Evolutionary conservation across 2,797 vertebrate species (phyloP), one percentile per base, ranked within the genome.

Genomic region (Spinus pinus): DNA sequence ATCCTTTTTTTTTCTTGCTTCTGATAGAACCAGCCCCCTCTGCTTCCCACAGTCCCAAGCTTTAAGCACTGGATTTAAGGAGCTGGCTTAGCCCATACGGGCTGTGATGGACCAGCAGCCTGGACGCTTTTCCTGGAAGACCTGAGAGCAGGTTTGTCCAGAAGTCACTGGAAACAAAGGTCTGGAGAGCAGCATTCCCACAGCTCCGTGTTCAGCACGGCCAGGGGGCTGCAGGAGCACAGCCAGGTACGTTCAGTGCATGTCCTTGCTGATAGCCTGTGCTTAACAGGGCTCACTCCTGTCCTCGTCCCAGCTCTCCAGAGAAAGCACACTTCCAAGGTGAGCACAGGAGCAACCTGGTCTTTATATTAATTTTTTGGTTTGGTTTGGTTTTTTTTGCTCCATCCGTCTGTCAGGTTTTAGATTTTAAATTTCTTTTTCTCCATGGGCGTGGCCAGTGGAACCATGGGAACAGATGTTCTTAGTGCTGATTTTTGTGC

Each of bases 381-480:
- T 61, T 19, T 37, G 7, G 3, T 30, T 10, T 2, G 28, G 18
- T 2, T 27, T 46, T 19, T 14, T 37, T 50, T 23, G 31, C 81
- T 9, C 42, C 46, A 44, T 44, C 42, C 0, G 0, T 57, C n/a
- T 28, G 1, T 39, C 20, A 6, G 6, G 14, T n/a, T 80, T 71
- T 42, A 16, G 33, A 5, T 39, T 79, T 80, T 37, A 1, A 9
- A 56, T 74, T 71, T 9, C 2, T 28, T 85, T 91, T 25, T 3
- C 60, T 88, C 69, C 19, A 3, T 46, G 57, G 5, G 5, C 0
- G 7, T 18, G 62, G 62, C 85, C 33, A 6, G 86, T 85, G 70
- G 91, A 74, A 50, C 81, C 53, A 3, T 4, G 22, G 79, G 42
- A 78, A 77, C 39, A 35, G 58, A 4, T 31, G 44, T 17, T 47